These are phyloP conservation scores for Bufotes viridis DNA, from an alignment of 2,797 vertebrate species.

Conservation along the genomic window DNA sequence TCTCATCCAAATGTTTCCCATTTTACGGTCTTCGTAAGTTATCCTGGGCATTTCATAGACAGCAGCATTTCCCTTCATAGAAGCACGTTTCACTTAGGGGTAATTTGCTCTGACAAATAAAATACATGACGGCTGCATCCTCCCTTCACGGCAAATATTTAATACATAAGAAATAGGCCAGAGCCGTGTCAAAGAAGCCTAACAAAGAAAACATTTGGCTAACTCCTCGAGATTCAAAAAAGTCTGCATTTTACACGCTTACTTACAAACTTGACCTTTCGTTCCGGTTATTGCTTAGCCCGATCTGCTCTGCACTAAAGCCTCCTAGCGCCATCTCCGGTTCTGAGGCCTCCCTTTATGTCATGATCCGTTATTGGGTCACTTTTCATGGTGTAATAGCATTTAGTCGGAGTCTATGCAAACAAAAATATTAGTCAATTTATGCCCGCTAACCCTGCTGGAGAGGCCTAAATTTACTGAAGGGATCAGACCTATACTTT, in stretches of 20 bases:
- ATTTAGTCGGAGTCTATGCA: constrained; percentile 66
- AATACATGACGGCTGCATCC: constrained; percentile 49
- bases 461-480: constrained; percentile 80
- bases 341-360: constrained; percentile 39
- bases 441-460: constrained; percentile 77
- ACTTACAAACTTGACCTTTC: constrained; percentile 57
- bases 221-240: constrained; percentile 45
- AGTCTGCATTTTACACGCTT: constrained; percentile 54
- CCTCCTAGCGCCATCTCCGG: constrained; percentile 56
- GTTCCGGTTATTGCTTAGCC: constrained; percentile 47
- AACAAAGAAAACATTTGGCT: constrained; percentile 55
- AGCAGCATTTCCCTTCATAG: constrained; percentile 11
- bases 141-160: constrained; percentile 47
- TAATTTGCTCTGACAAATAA: constrained; percentile 55
- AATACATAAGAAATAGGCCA: constrained; percentile 43
- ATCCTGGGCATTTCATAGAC: constrained; percentile 25
- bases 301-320: constrained; percentile 59
- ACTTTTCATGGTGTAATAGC: constrained; percentile 72
- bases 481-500: constrained; percentile 75
- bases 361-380: constrained; percentile 72
- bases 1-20: not conserved
- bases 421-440: constrained; percentile 80
- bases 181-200: constrained; percentile 16
- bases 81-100: constrained; percentile 1
- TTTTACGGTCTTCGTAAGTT: not conserved